Base-by-base conservation (phyloP, 92 coral and sea anemone species). In the Paramuricea clavata region DNA sequence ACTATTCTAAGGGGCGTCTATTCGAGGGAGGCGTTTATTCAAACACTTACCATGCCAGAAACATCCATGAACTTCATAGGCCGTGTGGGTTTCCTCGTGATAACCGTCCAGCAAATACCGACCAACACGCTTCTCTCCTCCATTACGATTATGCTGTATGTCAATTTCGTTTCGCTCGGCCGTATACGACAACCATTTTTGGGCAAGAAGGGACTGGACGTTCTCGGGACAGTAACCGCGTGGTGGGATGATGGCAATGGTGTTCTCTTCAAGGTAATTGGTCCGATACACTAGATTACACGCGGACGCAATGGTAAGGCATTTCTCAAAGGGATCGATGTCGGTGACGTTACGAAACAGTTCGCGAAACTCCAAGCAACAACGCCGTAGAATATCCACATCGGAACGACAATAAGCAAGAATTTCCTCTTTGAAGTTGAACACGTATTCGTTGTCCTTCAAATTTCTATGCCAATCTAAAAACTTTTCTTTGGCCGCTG, bases 161-260 rank as follows among this genome's bases (percentile, higher is more conserved):
- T 54, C 41, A 0, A 79, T 22, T 3, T 41, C 76, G 12, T 44
- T 41, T 10, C 3, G 23, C 6, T 87, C 64, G 0, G 42, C 76
- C 10, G 27, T 11, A 43, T 57, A 86, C 0, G 81, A 23, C 15
- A 91, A 17, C 94, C 92, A 91, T 73, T 84, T 80, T 25, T 44
- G 36, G 0, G 93, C 92, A 33, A 77, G 1, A 0, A 39, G 19
- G 0, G 93, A 92, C 21, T 92, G 90, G 15, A 70, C 82, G 25
- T 77, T 74, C 17, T 39, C 5, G 5, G 84, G 78, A 15, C 59
- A 11, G 43, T 87, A 87, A 5, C 94, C 94, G 12, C 23, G 81
- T 0, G 81, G 86, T 15, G 95, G 95, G 6, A 86, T 71, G 26
- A 93, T 28, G 5, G 78, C 95, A 56, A 90, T 90, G 0, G 93